These are phyloP conservation scores for Nephrotoma flavescens DNA, from an alignment of 2,888 invertebrate species.

Conservation along the genomic window DNA sequence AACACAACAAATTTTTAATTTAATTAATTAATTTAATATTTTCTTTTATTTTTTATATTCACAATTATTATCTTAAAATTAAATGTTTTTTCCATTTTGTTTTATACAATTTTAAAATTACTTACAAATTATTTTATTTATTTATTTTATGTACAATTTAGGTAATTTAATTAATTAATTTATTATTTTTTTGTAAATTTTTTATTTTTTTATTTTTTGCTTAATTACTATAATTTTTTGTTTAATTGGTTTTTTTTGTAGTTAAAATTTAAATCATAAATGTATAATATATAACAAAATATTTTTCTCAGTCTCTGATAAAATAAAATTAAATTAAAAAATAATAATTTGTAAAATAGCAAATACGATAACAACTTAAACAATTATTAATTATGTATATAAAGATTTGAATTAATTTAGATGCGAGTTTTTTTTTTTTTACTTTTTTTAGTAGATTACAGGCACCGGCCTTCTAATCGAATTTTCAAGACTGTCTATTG, in stretches of 20 bases:
- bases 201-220: not conserved
- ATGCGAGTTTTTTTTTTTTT: not conserved
- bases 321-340: not conserved
- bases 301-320: slow-evolving; percentile 2
- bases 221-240: not conserved
- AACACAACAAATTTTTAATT: not conserved
- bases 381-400: not conserved
- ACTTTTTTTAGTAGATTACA: slow-evolving; percentile 29
- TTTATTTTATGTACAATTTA: not conserved
- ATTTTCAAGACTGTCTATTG: slow-evolving; percentile 27
- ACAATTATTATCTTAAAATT: not conserved
- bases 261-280: not conserved
- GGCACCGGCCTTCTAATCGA: slow-evolving; percentile 30
- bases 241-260: not conserved
- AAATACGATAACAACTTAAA: not conserved
- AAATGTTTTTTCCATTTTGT: not conserved
- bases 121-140: not conserved
- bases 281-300: not conserved
- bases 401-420: not conserved
- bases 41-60: not conserved
- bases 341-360: not conserved
- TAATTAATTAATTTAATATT: not conserved
- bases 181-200: not conserved
- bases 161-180: not conserved
- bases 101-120: slow-evolving; percentile 1